Evolutionary conservation across 2,797 vertebrate genomes (phyloP).

Genomic region (Thunnus albacares): DNA sequence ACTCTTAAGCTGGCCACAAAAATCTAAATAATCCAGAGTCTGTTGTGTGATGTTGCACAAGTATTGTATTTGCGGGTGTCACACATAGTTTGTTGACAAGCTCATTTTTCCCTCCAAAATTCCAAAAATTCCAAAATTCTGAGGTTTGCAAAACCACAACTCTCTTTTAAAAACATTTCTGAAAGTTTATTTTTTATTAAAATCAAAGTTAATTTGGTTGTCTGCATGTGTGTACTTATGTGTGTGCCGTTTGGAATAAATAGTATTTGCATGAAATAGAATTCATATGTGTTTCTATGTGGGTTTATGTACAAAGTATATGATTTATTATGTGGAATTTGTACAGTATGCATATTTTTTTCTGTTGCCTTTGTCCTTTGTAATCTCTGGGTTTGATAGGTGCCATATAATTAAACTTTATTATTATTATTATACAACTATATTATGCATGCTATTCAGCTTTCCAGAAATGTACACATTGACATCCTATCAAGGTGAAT

Average conservation of each 20-base stretch:
- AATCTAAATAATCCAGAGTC: neutral
- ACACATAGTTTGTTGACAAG: neutral
- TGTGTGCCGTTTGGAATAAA: neutral
- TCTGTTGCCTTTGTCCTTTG: neutral
- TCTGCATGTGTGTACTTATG: neutral
- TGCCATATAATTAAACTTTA: too few relatives aligned
- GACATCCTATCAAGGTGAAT: neutral
- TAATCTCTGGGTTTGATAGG: neutral
- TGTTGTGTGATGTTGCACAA: too few relatives aligned
- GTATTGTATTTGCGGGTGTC: neutral
- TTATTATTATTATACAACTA: neutral
- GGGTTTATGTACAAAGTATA: neutral
- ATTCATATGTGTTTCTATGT: too few relatives aligned
- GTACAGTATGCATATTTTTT: too few relatives aligned
- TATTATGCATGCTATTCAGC: neutral
- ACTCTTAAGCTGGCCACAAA: conserved; percentile 7
- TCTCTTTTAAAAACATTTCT: neutral
- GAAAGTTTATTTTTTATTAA: neutral
- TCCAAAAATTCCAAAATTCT: too few relatives aligned
- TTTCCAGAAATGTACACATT: neutral
- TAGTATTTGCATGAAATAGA: neutral
- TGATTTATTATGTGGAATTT: neutral
- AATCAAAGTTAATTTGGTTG: too few relatives aligned
- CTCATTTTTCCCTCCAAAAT: neutral
- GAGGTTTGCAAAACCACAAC: neutral